Evolutionary conservation across 1,140 invertebrate species (phyloP), one percentile per base, ranked within the genome.

Genomic region (Drosophila cardini): DNA sequence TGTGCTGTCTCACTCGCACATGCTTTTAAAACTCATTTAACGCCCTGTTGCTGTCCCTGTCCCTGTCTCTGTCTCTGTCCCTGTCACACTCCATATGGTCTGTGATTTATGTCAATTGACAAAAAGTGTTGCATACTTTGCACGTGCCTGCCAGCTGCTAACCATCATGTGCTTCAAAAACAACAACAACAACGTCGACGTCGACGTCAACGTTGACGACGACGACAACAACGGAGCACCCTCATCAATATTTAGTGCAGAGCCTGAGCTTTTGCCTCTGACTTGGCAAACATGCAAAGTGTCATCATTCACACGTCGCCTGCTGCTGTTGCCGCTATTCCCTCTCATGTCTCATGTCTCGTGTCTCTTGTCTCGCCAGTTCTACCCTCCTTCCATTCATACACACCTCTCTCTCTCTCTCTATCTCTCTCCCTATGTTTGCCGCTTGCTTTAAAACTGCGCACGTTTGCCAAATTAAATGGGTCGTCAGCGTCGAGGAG

Each of bases 401-500:
- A 26, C 21, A 3, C 56, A 56, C 50, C 75, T 58, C 73, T 61
- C 40, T 15, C 21, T 1, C 21, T 30, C 45, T 73, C n/a, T n/a
- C n/a, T n/a, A n/a, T 58, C 73, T 61, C 40, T 15, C 21, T 1
- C 21, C 30, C 45, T 73, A 72, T 67, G 43, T 52, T 43, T 61
- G 67, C 71, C 52, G 60, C 61, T 56, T 70, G 79, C 84, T 89
- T 77, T 71, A 89, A 89, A 89, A 89, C 85, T 89, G 84, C 84
- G 76, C 84, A 89, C 84, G 84, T 89, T 89, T 89, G 85, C 84
- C 84, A 89, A 89, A 89, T 89, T 89, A 89, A 89, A 89, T 89
- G 84, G 84, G 84, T 89, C 83, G 83, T 78, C 79, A 79, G 63
- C 62, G 80, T 36, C 73, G 42, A 58, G 61, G 43, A 58, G 16